A percentile compares a stretch with the other conserved stretches of the same genome.
Conservation (phyloP, 2,797 vertebrate species). For the Sebastes trivittatus region DNA sequence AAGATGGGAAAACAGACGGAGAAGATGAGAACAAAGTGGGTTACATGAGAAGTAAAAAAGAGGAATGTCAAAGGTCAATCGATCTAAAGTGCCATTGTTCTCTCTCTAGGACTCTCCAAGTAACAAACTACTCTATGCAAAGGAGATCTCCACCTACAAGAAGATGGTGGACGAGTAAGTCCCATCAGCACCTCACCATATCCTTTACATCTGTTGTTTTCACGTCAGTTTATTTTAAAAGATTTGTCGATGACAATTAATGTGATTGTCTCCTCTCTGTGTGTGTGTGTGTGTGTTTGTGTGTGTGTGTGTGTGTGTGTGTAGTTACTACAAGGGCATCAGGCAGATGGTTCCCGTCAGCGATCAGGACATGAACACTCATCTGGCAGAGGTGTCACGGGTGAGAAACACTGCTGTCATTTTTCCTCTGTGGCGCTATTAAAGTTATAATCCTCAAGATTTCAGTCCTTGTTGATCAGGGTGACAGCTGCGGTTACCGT, state of each 20-base stretch:
- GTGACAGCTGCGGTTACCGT: not conserved
- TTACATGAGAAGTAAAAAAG: conserved; percentile 9
- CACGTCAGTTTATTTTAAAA: not conserved
- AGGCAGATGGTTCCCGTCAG: conserved; percentile 96
- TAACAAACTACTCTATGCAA: conserved; percentile 99
- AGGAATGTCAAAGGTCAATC: conserved; percentile 7
- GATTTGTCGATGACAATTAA: not conserved
- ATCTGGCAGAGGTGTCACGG: conserved; percentile 98
- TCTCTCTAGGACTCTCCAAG: conserved; percentile 94
- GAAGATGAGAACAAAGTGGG: conserved; percentile 9
- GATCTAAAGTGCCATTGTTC: conserved; percentile 23
- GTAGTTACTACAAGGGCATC: conserved; percentile 96
- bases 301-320: conserved; percentile 25
- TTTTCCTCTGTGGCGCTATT: conserved; percentile 23
- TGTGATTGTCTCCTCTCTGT: not conserved
- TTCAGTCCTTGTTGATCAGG: not conserved
- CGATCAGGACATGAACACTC: conserved; percentile 99
- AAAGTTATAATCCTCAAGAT: conserved; percentile 14
- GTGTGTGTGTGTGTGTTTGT: conserved; percentile 32
- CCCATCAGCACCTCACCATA: not conserved
- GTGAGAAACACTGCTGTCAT: conserved; percentile 78
- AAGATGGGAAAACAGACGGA: conserved; percentile 1
- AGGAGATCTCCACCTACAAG: conserved; percentile 98
- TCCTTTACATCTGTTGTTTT: conserved; percentile 14
- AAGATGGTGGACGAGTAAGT: conserved; percentile 99